Evolutionary conservation across 2,113 vertebrate genomes (phyloP), one percentile per base, ranked within the genome.

Genomic region (Eurystomus gularis): DNA sequence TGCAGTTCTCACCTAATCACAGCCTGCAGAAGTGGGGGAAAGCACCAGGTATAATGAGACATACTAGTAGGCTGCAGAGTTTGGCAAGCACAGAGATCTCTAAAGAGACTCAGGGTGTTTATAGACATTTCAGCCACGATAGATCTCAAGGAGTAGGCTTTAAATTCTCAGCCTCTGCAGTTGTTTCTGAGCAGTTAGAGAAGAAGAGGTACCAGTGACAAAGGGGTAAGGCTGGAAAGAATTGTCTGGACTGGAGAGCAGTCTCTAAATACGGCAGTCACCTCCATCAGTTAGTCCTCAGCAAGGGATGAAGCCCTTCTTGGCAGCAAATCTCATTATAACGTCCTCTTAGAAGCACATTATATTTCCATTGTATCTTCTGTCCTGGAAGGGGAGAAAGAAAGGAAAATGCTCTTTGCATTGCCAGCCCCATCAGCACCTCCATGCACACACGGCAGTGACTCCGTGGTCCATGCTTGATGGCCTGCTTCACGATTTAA

Each of bases 51-150:
- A 35, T 88, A 90, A 83, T n/a, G 79, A 93, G 79, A 33, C 26
- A 20, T 28, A 29, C 29, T 21, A 68, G 39, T 66, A 8, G 92
- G 64, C 92, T 70, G 90, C 46, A 39, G 62, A 23, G 69, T 73
- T 76, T 95, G 90, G 90, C 93, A 95, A 44, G 85, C 60, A 7
- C 55, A 26, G 60, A 3, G 24, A 9, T 60, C 92, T 86, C 94
- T 24, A 17, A 87, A 88, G 87, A 83, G 71, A 48, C 79, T 93
- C 70, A 52, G 65, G 93, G 95, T 96, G 95, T 94, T 96, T 97
- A 97, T 91, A 79, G 93, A 79, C 84, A 65, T 79, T 93, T 91
- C 75, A 72, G 29, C 73, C 57, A 18, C 0, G 0, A 48, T 5
- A 85, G 73, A 91, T 89, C 89, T 85, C 52, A 79, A 85, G 24